These are phyloP conservation scores for Perdita meconis DNA, from an alignment of 2,888 invertebrate species.

Conservation along the genomic window DNA sequence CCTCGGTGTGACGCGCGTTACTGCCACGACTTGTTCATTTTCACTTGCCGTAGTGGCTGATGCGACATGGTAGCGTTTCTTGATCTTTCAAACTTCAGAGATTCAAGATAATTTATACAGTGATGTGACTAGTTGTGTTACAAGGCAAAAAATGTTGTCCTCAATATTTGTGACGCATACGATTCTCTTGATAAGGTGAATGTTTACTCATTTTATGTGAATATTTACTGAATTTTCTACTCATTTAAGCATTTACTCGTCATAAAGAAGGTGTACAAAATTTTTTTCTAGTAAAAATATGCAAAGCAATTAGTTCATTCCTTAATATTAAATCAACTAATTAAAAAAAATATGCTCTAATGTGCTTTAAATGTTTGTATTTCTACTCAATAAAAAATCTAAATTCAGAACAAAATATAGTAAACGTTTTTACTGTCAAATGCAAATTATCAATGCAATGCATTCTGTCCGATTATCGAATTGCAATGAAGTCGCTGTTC, in stretches of 20 bases:
- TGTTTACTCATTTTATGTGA: no score
- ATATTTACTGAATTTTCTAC: neutral
- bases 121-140: neutral
- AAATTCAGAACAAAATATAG: no score
- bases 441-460: no score
- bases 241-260: neutral
- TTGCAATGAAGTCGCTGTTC: no score
- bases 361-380: no score
- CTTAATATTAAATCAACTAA: no score
- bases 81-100: neutral
- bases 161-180: no score
- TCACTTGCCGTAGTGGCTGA: conserved; percentile 43
- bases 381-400: no score
- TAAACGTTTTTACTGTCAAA: no score
- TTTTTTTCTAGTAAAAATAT: neutral
- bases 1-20: conserved; percentile 52
- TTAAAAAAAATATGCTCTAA: no score
- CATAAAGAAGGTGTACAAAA: neutral
- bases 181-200: neutral
- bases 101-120: neutral
- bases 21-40: conserved; percentile 31
- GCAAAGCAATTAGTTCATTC: no score
- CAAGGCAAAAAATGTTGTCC: neutral
- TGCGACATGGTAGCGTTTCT: conserved; percentile 12
- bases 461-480: no score